Evolutionary conservation across 2,797 vertebrate species (phyloP).

Genomic region (Dermochelys coriacea): DNA sequence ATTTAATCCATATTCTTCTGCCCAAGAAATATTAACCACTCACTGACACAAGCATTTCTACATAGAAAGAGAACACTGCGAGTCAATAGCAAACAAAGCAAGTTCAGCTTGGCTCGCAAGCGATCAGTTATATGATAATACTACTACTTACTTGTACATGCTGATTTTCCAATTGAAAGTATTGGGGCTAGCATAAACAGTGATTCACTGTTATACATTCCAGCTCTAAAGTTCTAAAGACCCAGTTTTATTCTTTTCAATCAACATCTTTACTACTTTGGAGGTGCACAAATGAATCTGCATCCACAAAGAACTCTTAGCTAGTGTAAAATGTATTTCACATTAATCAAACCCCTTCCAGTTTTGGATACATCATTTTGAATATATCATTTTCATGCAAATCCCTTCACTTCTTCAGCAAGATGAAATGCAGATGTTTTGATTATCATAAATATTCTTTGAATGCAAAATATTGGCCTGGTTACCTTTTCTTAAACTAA

Average conservation of each 20-base stretch:
- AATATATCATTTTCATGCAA: neutral
- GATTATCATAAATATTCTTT: neutral
- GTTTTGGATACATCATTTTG: neutral
- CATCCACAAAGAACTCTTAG: neutral
- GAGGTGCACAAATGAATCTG: neutral
- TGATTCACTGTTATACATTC: neutral
- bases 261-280: neutral
- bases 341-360: neutral
- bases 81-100: neutral
- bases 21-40: conserved; percentile 29
- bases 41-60: conserved; percentile 23
- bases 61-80: neutral
- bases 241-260: neutral
- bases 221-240: conserved; percentile 15
- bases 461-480: neutral
- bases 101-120: neutral
- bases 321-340: neutral
- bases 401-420: neutral
- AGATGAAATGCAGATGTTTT: neutral
- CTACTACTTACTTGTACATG: neutral
- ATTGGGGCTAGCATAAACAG: neutral
- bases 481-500: neutral
- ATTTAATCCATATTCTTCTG: neutral
- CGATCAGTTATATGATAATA: conserved; percentile 1
- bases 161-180: neutral